phyloP scores from a whole-genome alignment of 2,797 vertebrate species.

The Denticeps clupeoides region DNA sequence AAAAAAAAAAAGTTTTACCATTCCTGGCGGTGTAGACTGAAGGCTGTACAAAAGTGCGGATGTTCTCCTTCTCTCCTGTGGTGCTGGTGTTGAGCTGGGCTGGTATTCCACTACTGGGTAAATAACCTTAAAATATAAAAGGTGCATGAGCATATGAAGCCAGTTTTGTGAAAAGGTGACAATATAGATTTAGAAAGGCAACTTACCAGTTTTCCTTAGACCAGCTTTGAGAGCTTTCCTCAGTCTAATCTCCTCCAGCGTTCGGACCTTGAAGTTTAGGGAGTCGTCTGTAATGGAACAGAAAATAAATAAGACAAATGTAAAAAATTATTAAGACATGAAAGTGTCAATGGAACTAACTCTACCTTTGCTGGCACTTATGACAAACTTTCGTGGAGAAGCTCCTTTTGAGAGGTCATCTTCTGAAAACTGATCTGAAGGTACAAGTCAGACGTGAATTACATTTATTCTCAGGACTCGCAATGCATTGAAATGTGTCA shows the following conservation, averaged over 20 bases:
- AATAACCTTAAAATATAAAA: no score
- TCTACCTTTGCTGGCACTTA: conserved; percentile 59
- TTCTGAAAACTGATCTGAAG: conserved; percentile 87
- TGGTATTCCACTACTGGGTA: no score
- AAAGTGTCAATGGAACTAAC: not conserved
- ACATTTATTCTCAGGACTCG: not conserved
- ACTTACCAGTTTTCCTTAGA: conserved; percentile 62
- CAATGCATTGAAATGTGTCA: not conserved
- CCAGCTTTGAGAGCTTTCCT: conserved; percentile 78
- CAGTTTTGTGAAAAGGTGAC: no score
- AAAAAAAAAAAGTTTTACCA: no score
- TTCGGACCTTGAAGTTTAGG: conserved; percentile 87
- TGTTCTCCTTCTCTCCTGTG: conserved; percentile 70
- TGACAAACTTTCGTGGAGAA: no score
- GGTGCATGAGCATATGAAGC: no score
- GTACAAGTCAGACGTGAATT: conserved; percentile 1
- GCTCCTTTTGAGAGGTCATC: conserved; percentile 62
- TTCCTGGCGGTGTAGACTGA: conserved; percentile 47
- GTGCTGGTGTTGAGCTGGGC: conserved; percentile 31
- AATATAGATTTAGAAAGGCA: not conserved
- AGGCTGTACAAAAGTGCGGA: conserved; percentile 49
- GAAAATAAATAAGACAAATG: not conserved
- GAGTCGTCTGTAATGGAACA: conserved; percentile 51
- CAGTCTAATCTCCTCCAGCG: conserved; percentile 81
- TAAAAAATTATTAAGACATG: not conserved